Evolutionary conservation across 2,797 vertebrate species (phyloP), one percentile per base, ranked within the genome.

Genomic region (Coregonus ussuriensis): DNA sequence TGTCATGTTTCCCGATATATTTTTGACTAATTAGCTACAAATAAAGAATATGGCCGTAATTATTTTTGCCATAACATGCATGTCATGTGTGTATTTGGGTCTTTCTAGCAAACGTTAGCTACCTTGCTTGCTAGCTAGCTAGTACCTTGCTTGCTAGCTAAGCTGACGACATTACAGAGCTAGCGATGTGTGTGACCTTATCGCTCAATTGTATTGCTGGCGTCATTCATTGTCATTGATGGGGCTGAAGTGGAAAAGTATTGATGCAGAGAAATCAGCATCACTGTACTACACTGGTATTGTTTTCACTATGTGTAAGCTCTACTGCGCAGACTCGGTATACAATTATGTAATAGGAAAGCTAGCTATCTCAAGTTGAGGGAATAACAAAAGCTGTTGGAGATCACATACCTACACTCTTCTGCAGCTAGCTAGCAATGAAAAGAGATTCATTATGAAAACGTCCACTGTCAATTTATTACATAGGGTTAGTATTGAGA

Each of bases 251-350:
- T 67, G 65, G 33, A 6, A 35, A 47, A 13, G 41, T 47, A 47
- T 47, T 47, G 41, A 47, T 47, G 41, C 41, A 47, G 9, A 3
- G 9, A 47, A 47, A 47, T 47, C 41, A 47, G 41, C 41, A 47
- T 47, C 41, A 47, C 41, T 47, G 41, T 47, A 47, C 41, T 47
- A 47, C 9, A 47, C 41, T 68, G 66, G 15, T 31, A 29, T 15
- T 72, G n/a, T 53, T 53, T 21, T 66, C 9, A 47, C 37, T 54
- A 68, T 75, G 75, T 71, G 76, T 59, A 53, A 9, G 54, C 41
- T 62, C 33, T 29, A 84, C 66, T 85, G 80, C 82, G 86, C 84
- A 87, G 73, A 74, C 84, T 82, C 83, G 11, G 25, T 59, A 18
- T 51, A 9, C 33, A 25, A 62, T 86, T 81, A 80, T 69, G 74